Evolutionary conservation across 2,113 vertebrate species (phyloP).

Genomic region (Calonectris borealis): DNA sequence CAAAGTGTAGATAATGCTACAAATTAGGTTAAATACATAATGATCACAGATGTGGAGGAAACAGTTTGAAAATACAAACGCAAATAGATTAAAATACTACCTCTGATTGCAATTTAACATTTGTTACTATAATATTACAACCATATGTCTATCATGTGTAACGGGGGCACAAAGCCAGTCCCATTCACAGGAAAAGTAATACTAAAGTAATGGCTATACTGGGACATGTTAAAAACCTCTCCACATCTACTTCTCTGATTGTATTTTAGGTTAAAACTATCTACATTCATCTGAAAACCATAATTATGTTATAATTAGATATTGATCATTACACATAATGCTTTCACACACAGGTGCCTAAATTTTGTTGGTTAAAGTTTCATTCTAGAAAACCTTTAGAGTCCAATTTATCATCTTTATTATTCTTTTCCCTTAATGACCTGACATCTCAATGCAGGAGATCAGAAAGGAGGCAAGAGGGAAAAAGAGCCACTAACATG

Average conservation of each 20-base stretch:
- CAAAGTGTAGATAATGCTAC: neutral
- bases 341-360: neutral
- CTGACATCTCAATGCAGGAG: neutral
- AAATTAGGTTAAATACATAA: neutral
- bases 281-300: neutral
- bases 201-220: neutral
- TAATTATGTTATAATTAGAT: slow-evolving; percentile 15
- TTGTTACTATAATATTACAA: neutral
- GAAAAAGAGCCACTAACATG: neutral
- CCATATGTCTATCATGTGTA: neutral
- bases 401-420: neutral
- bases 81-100: neutral
- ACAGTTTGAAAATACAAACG: neutral
- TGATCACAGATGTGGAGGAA: neutral
- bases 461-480: neutral
- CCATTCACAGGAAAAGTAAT: neutral
- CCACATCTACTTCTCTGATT: neutral
- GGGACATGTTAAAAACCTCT: neutral
- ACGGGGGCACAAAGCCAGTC: neutral
- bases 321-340: slow-evolving; percentile 2
- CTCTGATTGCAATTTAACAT: neutral
- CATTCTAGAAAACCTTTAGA: neutral
- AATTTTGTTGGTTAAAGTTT: neutral
- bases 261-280: neutral
- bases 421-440: neutral